Evolutionary conservation across 2,888 invertebrate species (phyloP), one percentile per base, ranked within the genome.

Genomic region (Napeogenes sylphis): DNA sequence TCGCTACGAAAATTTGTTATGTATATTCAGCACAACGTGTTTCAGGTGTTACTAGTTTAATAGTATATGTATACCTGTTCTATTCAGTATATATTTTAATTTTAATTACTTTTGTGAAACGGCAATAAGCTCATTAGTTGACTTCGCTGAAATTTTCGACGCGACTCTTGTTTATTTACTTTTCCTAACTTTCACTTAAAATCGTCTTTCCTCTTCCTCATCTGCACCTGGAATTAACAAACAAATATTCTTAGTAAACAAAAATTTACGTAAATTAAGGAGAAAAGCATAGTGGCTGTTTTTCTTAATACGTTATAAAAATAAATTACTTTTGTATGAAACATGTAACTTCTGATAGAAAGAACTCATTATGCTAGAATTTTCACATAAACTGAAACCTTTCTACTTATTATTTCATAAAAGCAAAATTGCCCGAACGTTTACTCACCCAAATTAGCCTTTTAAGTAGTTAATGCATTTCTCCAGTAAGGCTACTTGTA

Each of bases 381-480:
- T 51, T 51, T 30, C 51, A 30, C 30, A 51, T 30, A 54, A 46
- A 46, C 14, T 38, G n/a, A 55, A 54, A 53, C 10, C 14, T 30
- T 21, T 56, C 12, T 30, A n/a, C 45, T 55, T 21, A 54, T 57
- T 56, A 14, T 46, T 64, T 47, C 54, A 45, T 47, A 14, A 55
- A 58, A 58, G 51, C 30, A 63, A 57, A 60, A 55, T 56, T 42
- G 8, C 33, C 59, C 10, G n/a, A 64, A 46, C 42, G 42, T 56
- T 58, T 12, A n/a, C 51, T 55, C 45, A 55, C 59, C 59, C 45
- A 59, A 61, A 58, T 61, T 61, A 61, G 61, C 58, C 58, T 58
- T 57, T 61, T 61, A 64, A 61, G 58, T 56, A 58, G 54, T 60
- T 59, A 63, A 46, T 61, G 56, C 63, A 56, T 65, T 56, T 42